phyloP scores from a whole-genome alignment of 2,888 invertebrate species.

The Pyralis farinalis region DNA sequence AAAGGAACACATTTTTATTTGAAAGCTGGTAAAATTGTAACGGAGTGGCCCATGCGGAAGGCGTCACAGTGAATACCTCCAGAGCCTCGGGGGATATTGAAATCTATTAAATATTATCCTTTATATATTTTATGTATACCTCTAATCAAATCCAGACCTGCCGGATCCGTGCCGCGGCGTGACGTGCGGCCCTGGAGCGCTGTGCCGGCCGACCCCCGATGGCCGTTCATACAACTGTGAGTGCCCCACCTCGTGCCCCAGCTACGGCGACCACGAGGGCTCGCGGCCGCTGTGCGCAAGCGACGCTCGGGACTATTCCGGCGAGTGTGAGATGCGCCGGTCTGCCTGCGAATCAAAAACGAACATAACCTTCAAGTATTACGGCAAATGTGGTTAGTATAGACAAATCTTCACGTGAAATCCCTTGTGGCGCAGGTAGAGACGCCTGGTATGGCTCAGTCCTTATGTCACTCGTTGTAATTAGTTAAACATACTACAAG shows the following conservation, averaged over 20 bases:
- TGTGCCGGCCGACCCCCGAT: slow-evolving; percentile 85
- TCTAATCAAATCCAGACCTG: slow-evolving; percentile 71
- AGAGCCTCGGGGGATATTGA: no score
- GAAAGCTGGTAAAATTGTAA: no score
- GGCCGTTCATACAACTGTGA: slow-evolving; percentile 88
- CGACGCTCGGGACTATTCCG: slow-evolving; percentile 91
- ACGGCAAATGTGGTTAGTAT: slow-evolving; percentile 94
- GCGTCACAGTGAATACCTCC: no score
- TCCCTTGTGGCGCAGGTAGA: no score
- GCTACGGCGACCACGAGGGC: slow-evolving; percentile 91
- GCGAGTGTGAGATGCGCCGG: slow-evolving; percentile 91
- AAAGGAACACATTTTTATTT: no score
- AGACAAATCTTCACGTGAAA: no score
- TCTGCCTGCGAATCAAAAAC: slow-evolving; percentile 88
- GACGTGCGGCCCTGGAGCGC: slow-evolving; percentile 89
- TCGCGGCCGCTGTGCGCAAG: slow-evolving; percentile 90
- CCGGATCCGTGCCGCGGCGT: slow-evolving; percentile 89
- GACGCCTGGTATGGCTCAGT: no score
- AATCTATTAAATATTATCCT: no score
- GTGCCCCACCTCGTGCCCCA: slow-evolving; percentile 89
- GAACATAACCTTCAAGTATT: slow-evolving; percentile 90
- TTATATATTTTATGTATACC: no score
- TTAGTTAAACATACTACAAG: no score
- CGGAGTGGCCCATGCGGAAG: no score
- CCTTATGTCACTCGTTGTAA: no score